phyloP scores from a whole-genome alignment of 2,113 vertebrate genomes.

The Calyptommatus sinebrachiatus region DNA sequence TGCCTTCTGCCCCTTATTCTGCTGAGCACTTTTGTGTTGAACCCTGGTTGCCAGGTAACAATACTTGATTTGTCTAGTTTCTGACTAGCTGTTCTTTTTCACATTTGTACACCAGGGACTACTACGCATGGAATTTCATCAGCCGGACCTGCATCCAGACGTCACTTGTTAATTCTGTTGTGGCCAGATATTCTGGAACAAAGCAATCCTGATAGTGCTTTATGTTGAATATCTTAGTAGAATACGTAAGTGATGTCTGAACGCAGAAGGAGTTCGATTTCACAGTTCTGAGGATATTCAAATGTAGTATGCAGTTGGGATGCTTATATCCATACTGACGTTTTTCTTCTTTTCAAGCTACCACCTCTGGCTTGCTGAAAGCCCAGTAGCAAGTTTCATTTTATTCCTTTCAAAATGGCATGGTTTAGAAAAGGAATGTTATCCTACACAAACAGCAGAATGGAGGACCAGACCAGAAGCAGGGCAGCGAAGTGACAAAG shows the following conservation, averaged over 20 bases:
- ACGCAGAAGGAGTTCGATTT: constrained; percentile 25
- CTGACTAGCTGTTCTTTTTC: constrained; percentile 38
- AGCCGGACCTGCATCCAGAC: neutral
- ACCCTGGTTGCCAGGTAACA: constrained; percentile 21
- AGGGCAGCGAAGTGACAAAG: constrained; percentile 72
- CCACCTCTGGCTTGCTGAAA: constrained; percentile 56
- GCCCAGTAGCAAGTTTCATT: constrained; percentile 53
- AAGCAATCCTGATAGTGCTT: too few relatives aligned
- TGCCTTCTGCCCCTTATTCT: rapidly evolving
- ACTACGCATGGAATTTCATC: constrained; percentile 35
- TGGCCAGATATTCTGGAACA: too few relatives aligned
- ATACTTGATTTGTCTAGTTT: constrained; percentile 42
- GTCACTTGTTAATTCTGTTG: too few relatives aligned
- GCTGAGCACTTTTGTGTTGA: neutral
- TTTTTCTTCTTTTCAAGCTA: constrained; percentile 39
- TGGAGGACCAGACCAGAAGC: constrained; percentile 74
- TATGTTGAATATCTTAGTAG: too few relatives aligned
- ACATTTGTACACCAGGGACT: constrained; percentile 27
- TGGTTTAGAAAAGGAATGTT: constrained; percentile 61
- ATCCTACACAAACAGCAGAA: constrained; percentile 65
- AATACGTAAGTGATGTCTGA: too few relatives aligned
- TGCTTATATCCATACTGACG: neutral
- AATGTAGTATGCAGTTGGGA: constrained; percentile 18
- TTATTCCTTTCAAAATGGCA: constrained; percentile 50
- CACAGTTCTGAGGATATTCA: constrained; percentile 37